Base-by-base conservation (phyloP, 2,113 vertebrate genomes). In the Oreochromis tanganicae region DNA sequence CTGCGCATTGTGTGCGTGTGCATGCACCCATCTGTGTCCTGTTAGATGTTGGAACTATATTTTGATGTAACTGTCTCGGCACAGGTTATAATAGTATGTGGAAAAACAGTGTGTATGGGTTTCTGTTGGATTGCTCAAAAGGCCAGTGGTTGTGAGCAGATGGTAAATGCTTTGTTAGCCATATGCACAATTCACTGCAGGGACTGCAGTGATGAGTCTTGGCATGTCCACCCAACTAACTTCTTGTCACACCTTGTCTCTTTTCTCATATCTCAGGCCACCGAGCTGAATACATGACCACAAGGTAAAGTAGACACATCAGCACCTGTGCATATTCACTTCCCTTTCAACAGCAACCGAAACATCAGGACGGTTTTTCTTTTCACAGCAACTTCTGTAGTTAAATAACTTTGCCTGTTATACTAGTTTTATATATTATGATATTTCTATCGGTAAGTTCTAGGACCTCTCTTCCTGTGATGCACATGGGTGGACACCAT, bases 261-360 rank as follows among this genome's bases (percentile, higher is more conserved):
- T 90, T 84, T 81, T 87, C 83, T 90, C 41, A 38, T 34, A 38
- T 89, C 94, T n/a, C 94, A 99, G 98, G 98, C 96, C 97, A 99
- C 93, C 97, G 97, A 96, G 97, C 97, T 89, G 98, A 99, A 92
- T 99, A 98, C 94, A 98, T 99, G 97, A 99, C 98, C 88, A 99
- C 98, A 93, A 99, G 98, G 98, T 99, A 98, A 96, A 95, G 5
- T 68, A 38, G 63, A 84, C 73, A 81, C 19, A 48, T 50, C 6
- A 68, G 50, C 81, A 82, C 29, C 68, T 32, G 59, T 56, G 4
- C 21, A 55, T 66, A 48, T 83, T 79, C 24, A 59, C 46, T 83
- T 32, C 79, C 32, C 9, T 59, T 63, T 78, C 41, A 68, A 24
- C 54, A 50, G 50, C n/a, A 17, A 78, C 63, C 41, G n/a, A 66